Base-by-base conservation (phyloP, 2,797 vertebrate genomes). In the Pampus argenteus region DNA sequence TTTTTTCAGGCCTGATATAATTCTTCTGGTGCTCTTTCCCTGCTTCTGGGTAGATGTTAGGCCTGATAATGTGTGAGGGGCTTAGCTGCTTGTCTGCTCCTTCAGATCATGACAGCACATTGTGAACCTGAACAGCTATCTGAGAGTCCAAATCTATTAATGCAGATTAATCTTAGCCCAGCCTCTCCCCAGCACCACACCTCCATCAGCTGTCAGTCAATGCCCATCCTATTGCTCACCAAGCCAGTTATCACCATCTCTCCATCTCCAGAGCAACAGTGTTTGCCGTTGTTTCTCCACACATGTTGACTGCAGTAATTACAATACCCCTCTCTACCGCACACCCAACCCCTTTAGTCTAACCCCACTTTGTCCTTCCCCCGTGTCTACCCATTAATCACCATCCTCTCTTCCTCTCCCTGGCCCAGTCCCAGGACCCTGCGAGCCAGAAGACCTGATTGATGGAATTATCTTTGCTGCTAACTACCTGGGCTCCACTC, bases 401-500 rank as follows among this genome's bases (percentile, higher is more conserved):
- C 44, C 25, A 1, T 52, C 63, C 62, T 84, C 22, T 34, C 81
- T 84, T 79, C 40, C 65, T 82, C 66, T 79, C 64, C n/a, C 71
- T 83, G 82, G 84, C 79, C 79, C 89, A 99, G 98, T 99, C 87
- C 98, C 98, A 87, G 98, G 98, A 11, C 98, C 98, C 15, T 99
- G 98, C 40, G 98, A 99, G 81, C 98, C 98, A 0, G 98, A 99
- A 85, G 98, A 99, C 89, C 96, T 99, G 89, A 99, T 99, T 45
- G 98, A 99, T 89, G 98, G 98, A 36, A 99, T 99, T 91, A 99
- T 99, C 92, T 99, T 99, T 73, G 98, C 98, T 40, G 98, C 98
- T 90, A 99, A 99, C 92, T 99, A 99, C 92, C 91, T 99, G 94
- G 98, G 98, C 71, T 99, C 98, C 78, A 99, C 98, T 9, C 98